Percentiles rank a stretch among this genome's conserved stretches.
These are phyloP conservation scores for Caenorhabditis sp. DNA, from an alignment of 2,888 invertebrate genomes.

Conservation along the genomic window DNA sequence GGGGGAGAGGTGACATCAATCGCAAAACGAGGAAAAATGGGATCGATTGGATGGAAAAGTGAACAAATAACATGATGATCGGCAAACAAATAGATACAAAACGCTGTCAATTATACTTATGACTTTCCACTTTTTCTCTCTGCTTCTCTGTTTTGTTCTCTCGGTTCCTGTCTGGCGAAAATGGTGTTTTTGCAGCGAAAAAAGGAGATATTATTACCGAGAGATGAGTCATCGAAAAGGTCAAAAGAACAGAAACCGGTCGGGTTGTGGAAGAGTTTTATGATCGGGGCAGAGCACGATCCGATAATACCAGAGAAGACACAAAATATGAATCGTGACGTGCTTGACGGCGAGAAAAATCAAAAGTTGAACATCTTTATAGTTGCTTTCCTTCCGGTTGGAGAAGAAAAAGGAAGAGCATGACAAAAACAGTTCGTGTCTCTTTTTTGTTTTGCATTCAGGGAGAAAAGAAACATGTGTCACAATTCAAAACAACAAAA, in stretches of 20 bases:
- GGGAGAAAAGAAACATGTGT: neutral
- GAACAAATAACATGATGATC: slow-evolving; percentile 32
- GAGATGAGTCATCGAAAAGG: slow-evolving; percentile 5
- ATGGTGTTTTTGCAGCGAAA: neutral
- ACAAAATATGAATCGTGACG: slow-evolving; percentile 10
- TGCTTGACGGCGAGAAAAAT: no score
- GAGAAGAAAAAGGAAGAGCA: no score
- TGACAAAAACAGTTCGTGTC: no score
- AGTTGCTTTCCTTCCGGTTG: no score
- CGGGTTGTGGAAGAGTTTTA: neutral
- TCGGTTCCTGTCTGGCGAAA: slow-evolving; percentile 1
- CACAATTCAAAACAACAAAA: neutral
- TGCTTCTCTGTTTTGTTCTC: slow-evolving; percentile 5
- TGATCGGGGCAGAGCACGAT: neutral
- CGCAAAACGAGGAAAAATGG: neutral
- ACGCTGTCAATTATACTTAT: slow-evolving; percentile 47
- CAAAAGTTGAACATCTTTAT: no score
- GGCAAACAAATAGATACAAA: slow-evolving; percentile 34
- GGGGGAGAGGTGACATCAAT: slow-evolving; percentile 32
- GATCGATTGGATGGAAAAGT: slow-evolving; percentile 24
- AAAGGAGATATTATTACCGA: neutral
- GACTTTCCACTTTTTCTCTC: slow-evolving; percentile 1
- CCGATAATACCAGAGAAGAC: neutral
- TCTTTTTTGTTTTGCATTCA: no score
- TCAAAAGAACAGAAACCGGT: neutral